These are phyloP conservation scores for Punctoribates punctum DNA, from an alignment of 2,888 invertebrate genomes.

Conservation along the genomic window DNA sequence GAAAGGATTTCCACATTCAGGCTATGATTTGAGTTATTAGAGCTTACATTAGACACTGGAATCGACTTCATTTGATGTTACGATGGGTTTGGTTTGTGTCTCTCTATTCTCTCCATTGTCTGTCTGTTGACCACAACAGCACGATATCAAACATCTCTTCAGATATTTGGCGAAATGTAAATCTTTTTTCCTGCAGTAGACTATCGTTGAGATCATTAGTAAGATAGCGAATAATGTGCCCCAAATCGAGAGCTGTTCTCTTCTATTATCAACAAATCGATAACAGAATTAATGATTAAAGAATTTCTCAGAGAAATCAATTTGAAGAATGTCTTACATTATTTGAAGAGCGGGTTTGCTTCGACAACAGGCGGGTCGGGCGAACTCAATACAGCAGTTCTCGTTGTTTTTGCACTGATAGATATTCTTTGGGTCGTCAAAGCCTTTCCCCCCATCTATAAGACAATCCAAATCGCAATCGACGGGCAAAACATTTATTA, in stretches of 20 bases:
- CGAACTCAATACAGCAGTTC: slow-evolving; percentile 48
- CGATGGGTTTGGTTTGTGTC: not conserved
- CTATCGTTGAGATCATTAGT: slow-evolving; percentile 45
- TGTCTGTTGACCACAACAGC: slow-evolving; percentile 37
- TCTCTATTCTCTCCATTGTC: not conserved
- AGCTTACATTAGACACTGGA: not conserved
- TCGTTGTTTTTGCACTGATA: slow-evolving; percentile 48
- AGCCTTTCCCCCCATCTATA: slow-evolving; percentile 47
- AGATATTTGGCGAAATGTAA: slow-evolving; percentile 45
- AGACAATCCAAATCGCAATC: slow-evolving; percentile 45
- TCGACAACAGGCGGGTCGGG: slow-evolving; percentile 49
- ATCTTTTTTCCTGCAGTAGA: slow-evolving; percentile 48
- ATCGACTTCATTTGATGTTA: not conserved
- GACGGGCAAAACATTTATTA: not conserved
- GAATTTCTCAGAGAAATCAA: not conserved
- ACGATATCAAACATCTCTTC: slow-evolving; percentile 21
- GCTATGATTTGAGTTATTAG: no score
- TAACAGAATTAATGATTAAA: not conserved
- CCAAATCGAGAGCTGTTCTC: slow-evolving; percentile 48
- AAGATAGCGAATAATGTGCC: slow-evolving; percentile 48
- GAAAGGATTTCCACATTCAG: no score
- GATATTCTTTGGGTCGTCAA: slow-evolving; percentile 48
- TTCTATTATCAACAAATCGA: slow-evolving; percentile 41
- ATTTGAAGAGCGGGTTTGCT: slow-evolving; percentile 47
- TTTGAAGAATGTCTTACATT: slow-evolving; percentile 45